These are phyloP conservation scores for Mus spicilegus DNA, from an alignment of 2,113 vertebrate genomes.

Conservation along the genomic window DNA sequence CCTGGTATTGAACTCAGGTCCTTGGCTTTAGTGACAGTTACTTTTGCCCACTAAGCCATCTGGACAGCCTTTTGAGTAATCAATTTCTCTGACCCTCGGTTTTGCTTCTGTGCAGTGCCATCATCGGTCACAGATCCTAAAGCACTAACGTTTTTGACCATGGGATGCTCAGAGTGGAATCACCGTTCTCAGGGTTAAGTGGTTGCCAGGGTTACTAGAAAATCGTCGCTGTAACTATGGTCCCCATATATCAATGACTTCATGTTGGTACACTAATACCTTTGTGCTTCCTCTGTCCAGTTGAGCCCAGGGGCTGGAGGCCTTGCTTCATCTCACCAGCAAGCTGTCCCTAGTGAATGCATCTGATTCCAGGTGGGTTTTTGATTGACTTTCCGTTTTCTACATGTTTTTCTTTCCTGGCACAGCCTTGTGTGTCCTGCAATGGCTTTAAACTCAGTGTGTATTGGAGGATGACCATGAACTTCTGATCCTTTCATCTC, in stretches of 20 bases:
- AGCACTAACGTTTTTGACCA: background rate
- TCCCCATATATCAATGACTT: background rate
- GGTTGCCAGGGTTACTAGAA: background rate
- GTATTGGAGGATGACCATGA: background rate
- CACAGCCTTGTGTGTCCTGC: background rate
- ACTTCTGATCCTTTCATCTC: no score
- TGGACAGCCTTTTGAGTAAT: background rate
- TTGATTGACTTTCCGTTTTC: background rate
- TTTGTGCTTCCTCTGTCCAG: no score
- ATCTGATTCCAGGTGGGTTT: background rate
- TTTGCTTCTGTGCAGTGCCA: background rate
- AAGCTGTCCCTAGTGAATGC: background rate
- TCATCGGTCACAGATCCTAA: background rate
- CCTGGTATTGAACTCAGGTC: background rate
- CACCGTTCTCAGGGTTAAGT: background rate
- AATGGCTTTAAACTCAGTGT: no score
- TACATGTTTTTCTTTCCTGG: background rate
- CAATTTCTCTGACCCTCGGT: background rate
- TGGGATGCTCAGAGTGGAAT: background rate
- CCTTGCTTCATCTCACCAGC: background rate
- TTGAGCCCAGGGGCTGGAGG: rapidly evolving
- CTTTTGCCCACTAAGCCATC: background rate
- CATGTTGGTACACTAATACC: background rate
- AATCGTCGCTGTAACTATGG: background rate
- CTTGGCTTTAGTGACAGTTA: background rate